These are phyloP conservation scores for Xiphophorus hellerii DNA, from an alignment of 2,113 vertebrate genomes.

Conservation along the genomic window DNA sequence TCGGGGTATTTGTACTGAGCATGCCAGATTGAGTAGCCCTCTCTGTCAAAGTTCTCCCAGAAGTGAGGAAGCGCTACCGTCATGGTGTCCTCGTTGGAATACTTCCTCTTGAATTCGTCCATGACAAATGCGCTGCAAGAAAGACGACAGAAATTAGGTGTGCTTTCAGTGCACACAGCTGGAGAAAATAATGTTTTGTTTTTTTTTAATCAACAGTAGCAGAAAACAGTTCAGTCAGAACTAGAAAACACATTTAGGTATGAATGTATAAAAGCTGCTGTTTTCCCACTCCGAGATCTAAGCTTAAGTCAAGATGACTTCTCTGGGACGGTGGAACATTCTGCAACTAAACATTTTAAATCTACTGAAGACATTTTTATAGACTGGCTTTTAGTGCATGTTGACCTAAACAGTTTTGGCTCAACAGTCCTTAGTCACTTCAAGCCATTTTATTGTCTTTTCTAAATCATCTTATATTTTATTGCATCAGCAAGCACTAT, in stretches of 20 bases:
- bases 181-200: too few species aligned
- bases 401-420: too few species aligned
- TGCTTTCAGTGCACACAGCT: too few species aligned
- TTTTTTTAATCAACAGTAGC: too few species aligned
- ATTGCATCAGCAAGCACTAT: background rate
- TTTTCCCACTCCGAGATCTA: background rate
- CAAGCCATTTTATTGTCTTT: too few species aligned
- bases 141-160: background rate
- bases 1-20: slow-evolving; percentile 86
- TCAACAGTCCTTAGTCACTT: too few species aligned
- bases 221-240: too few species aligned
- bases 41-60: slow-evolving; percentile 90
- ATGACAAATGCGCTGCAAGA: slow-evolving; percentile 84
- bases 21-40: slow-evolving; percentile 92
- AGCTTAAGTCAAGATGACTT: background rate
- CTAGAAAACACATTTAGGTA: too few species aligned
- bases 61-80: slow-evolving; percentile 89
- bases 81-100: slow-evolving; percentile 91
- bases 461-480: background rate
- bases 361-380: too few species aligned
- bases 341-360: too few species aligned
- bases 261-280: background rate
- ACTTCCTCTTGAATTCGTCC: slow-evolving; percentile 94
- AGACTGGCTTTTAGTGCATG: too few species aligned
- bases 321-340: too few species aligned